Evolutionary conservation across 2,797 vertebrate species (phyloP), one percentile per base, ranked within the genome.

Genomic region (Macroramphosus scolopax): DNA sequence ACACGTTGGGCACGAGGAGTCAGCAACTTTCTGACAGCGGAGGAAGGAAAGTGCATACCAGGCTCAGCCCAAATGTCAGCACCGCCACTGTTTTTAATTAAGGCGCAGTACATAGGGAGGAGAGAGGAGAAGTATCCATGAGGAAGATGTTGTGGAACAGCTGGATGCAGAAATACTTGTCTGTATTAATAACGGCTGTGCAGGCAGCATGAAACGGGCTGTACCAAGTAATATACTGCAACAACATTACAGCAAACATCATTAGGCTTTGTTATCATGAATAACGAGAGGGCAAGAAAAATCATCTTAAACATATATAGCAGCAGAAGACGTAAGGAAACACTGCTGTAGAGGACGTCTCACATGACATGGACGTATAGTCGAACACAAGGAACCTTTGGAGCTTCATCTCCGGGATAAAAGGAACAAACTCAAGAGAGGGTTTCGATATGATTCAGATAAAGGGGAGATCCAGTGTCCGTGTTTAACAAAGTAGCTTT

Each of bases 21-120:
- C 67, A 61, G 63, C 44, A 41, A 24, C 25, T n/a, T n/a, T 46
- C 12, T 55, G 68, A 71, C 61, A 75, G 69, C 15, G 6, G 46
- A 75, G 63, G 73, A 80, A 74, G 72, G 63, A 72, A 71, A 79
- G 49, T 20, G 4, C 68, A 79, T 54, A 73, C 54, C 70, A 42
- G 14, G 51, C 58, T 49, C 37, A 15, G 62, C 54, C 71, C 35
- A 31, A 66, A 78, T 49, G 71, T 78, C 75, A 75, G 62, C 65
- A n/a, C 54, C 5, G 18, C 57, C 47, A 59, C 77, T 86, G 82
- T 38, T 85, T 84, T 62, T 52, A 78, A 80, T 83, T 77, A 83
- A 56, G 56, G 31, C 44, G 13, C 3, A 5, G 64, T 41, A 61
- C 65, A 48, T 9, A 33, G 63, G 58, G 75, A 73, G 57, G 57